Base-by-base conservation (phyloP, 35 echinoderm and acorn worm genomes). In the Acanthaster planci region DNA sequence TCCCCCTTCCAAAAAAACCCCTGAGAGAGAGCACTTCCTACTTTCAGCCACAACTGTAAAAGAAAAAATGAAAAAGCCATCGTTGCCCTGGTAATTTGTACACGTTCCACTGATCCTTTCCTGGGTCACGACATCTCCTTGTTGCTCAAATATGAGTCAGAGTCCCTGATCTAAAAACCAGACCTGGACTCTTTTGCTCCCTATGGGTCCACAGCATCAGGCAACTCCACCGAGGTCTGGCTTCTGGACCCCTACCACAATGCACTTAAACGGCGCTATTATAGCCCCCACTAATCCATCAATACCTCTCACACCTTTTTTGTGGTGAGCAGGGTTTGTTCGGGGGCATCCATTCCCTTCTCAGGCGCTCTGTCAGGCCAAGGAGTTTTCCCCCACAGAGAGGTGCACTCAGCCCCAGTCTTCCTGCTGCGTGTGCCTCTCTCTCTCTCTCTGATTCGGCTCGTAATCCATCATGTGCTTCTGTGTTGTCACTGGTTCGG, bases 201-300 rank as follows among this genome's bases (percentile, higher is more conserved):
- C 64, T 1, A 47, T 47, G 64, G 34, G 26, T 72, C 34, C 34
- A 14, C 34, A 16, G 18, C 57, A 35, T 10, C 26, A 72, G 64
- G 64, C 3, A 72, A 72, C 64, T 72, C 64, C 64, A 72, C 64
- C 23, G 64, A 72, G 64, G 2, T 2, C 64, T 72, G 64, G 64
- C 64, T 72, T 72, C 29, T 72, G 26, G 64, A 26, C 34, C 64
- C 64, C 15, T 26, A 7, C 64, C 64, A 72, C 64, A 72, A 72
- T 72, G 64, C 64, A 72, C 64, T 72, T 72, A 72, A 72, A 72
- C 64, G 26, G 64, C 23, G 34, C 64, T 72, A 72, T 72, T 72
- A 72, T 72, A 4, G 64, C 26, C 34, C 64, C 29, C 64, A 72
- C 1, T 72, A 26, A 72, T 72, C 64, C 64, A 72, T 72, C 64